A percentile compares a stretch with the other conserved stretches of the same genome.
Evolutionary conservation across 2,797 vertebrate genomes (phyloP).

Genomic region (Phylloscopus collybita): DNA sequence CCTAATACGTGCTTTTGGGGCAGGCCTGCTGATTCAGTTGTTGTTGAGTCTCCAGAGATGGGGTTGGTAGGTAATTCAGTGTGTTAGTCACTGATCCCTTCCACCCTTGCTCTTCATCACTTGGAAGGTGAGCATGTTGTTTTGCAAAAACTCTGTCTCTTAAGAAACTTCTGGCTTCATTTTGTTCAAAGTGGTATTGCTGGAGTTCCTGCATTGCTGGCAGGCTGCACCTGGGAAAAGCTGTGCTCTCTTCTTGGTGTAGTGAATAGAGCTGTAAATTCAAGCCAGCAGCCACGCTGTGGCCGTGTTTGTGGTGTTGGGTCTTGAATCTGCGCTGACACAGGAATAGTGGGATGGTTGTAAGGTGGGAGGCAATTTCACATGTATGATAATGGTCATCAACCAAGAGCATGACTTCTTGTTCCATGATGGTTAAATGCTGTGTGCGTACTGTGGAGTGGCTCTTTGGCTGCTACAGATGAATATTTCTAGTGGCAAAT

Average conservation of each 20-base stretch:
- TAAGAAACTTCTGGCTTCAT: neutral
- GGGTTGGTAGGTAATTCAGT: neutral
- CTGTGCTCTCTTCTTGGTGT: neutral
- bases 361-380: neutral
- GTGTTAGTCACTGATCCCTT: neutral
- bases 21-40: neutral
- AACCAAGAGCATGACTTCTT: neutral
- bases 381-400: neutral
- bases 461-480: neutral
- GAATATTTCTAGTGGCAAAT: neutral
- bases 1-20: neutral
- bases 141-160: neutral
- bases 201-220: neutral
- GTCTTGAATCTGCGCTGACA: neutral
- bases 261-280: neutral
- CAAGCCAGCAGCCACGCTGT: neutral
- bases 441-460: neutral
- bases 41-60: neutral
- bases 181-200: neutral
- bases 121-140: neutral
- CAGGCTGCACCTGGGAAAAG: neutral
- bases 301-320: neutral
- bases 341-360: neutral
- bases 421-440: neutral
- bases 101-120: neutral